Percentiles rank a stretch among this genome's conserved stretches.
phyloP scores from a whole-genome alignment of 2,888 invertebrate species.

The Caenorhabditis auriculariae region DNA sequence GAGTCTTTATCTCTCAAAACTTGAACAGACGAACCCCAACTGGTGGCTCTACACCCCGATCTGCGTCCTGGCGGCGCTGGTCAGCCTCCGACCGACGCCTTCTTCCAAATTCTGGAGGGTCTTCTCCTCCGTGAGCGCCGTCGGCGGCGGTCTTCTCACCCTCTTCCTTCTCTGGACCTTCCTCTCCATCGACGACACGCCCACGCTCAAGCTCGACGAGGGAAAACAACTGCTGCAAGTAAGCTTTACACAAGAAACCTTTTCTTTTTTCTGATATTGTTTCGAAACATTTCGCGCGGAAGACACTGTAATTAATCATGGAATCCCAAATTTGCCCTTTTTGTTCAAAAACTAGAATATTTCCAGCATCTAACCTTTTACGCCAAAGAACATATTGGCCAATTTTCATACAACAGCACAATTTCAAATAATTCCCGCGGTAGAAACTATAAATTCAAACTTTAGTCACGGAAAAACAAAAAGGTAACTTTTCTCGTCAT shows the following conservation, averaged over 20 bases:
- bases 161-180: constrained; percentile 17
- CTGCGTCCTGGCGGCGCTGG: constrained; percentile 7
- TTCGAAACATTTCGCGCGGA: too few relatives aligned
- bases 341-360: too few relatives aligned
- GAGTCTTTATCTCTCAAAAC: too few relatives aligned
- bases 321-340: too few relatives aligned
- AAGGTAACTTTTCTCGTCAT: neutral
- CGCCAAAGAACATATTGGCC: too few relatives aligned
- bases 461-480: neutral
- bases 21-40: constrained; percentile 8
- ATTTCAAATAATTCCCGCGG: neutral
- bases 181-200: constrained; percentile 3
- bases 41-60: constrained; percentile 15
- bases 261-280: too few relatives aligned
- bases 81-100: constrained; percentile 9
- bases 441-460: neutral
- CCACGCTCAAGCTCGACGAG: constrained; percentile 1
- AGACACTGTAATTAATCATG: too few relatives aligned
- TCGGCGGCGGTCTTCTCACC: constrained; percentile 11
- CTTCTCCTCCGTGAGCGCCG: constrained; percentile 6
- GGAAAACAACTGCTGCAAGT: constrained; percentile 12
- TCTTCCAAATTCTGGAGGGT: constrained; percentile 7
- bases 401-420: too few relatives aligned
- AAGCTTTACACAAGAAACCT: too few relatives aligned
- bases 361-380: too few relatives aligned